A percentile compares a stretch with the other conserved stretches of the same genome.
Conservation (phyloP, 1,140 invertebrate species). For the Drosophila lowei region DNA sequence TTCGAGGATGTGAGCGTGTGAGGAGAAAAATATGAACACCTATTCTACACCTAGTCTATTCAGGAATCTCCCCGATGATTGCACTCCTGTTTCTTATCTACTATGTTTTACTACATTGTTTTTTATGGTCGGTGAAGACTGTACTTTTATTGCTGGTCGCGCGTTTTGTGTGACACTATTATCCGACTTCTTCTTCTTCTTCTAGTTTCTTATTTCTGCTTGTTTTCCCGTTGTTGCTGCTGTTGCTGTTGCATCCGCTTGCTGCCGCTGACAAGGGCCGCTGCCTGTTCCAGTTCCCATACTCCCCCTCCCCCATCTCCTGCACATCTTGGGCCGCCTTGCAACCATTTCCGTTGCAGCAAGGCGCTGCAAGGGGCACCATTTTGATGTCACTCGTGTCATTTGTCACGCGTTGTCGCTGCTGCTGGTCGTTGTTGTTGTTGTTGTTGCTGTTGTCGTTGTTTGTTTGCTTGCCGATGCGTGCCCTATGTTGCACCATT, state of each 20-base stretch:
- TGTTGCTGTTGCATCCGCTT: slow-evolving; percentile 76
- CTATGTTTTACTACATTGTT: too few species aligned
- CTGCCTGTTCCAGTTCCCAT: slow-evolving; percentile 15
- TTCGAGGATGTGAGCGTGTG: too few species aligned
- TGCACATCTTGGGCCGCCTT: slow-evolving; percentile 11
- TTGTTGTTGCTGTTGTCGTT: slow-evolving; percentile 18
- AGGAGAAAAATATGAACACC: background rate
- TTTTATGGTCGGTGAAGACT: slow-evolving; percentile 3
- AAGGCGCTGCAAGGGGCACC: slow-evolving; percentile 40
- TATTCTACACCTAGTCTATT: too few species aligned
- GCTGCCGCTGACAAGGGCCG: slow-evolving; percentile 40
- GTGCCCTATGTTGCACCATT: slow-evolving; percentile 36
- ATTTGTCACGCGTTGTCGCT: slow-evolving; percentile 72
- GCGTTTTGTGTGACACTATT: slow-evolving; percentile 51
- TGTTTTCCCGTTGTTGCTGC: slow-evolving; percentile 69
- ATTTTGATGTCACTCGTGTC: slow-evolving; percentile 75
- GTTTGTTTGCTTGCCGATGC: slow-evolving; percentile 56
- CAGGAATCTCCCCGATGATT: too few species aligned
- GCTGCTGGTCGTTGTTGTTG: slow-evolving; percentile 23
- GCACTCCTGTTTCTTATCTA: too few species aligned
- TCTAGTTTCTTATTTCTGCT: slow-evolving; percentile 39
- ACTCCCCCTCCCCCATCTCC: background rate
- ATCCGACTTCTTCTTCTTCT: slow-evolving; percentile 22
- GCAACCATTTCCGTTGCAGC: slow-evolving; percentile 59
- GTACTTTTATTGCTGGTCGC: slow-evolving; percentile 32